phyloP scores from a whole-genome alignment of 1,140 invertebrate species.

The Drosophila gunungcola region DNA sequence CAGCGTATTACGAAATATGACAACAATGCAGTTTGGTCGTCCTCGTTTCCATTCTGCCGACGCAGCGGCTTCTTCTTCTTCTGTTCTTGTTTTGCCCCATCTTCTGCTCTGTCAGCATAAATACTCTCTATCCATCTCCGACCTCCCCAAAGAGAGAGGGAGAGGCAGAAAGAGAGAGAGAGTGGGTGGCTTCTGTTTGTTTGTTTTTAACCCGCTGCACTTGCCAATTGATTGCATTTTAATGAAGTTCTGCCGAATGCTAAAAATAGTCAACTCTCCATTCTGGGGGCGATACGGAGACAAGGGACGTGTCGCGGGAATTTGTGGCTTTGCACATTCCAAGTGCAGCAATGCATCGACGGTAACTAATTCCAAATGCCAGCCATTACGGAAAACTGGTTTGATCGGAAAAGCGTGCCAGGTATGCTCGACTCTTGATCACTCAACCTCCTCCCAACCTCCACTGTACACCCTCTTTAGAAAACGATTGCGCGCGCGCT shows the following conservation, averaged over 20 bases:
- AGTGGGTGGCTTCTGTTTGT: conserved; percentile 71
- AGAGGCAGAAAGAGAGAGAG: background rate
- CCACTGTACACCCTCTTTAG: background rate
- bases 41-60: conserved; percentile 75
- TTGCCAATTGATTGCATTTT: conserved; percentile 77
- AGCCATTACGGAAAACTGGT: conserved; percentile 71
- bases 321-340: conserved; percentile 62
- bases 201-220: conserved; percentile 59
- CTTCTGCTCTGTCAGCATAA: conserved; percentile 61
- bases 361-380: conserved; percentile 69
- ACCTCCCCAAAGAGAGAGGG: background rate
- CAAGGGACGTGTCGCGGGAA: conserved; percentile 58
- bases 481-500: conserved; percentile 31
- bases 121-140: conserved; percentile 14
- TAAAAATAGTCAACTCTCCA: conserved; percentile 64
- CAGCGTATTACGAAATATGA: conserved; percentile 84
- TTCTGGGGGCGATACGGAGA: background rate
- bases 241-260: conserved; percentile 55
- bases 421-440: conserved; percentile 11
- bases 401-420: conserved; percentile 69
- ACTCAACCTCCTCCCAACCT: conserved; percentile 6
- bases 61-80: conserved; percentile 46
- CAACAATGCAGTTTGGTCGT: conserved; percentile 83
- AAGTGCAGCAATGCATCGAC: conserved; percentile 46
- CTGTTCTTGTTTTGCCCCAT: conserved; percentile 2